Base-by-base conservation (phyloP, 2,888 invertebrate genomes). In the Xanthia togata region DNA sequence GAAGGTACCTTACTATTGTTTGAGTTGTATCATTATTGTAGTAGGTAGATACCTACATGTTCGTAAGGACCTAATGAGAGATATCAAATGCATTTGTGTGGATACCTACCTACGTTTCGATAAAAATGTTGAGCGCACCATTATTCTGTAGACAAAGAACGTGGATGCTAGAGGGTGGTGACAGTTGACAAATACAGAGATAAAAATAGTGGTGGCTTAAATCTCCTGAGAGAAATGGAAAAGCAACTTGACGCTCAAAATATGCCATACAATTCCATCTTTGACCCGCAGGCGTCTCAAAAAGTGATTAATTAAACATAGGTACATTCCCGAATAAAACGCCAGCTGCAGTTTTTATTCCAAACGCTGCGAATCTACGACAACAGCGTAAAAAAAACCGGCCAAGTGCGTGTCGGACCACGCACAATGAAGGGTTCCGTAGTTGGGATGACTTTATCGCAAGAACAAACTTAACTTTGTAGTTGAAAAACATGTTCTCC, bases 21-120 rank as follows among this genome's bases (percentile, higher is more conserved):
- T 81, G 82, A 68, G 75, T 78, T 84, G 82, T 75, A 89, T 89
- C 89, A 80, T 86, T 80, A 88, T 87, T 89, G 74, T 85, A 65
- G 74, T 68, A 73, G 44, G 50, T 17, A 47, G n/a, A n/a, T n/a
- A n/a, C n/a, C n/a, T 0, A 17, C 62, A 74, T 65, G 41, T 78
- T 35, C 44, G 23, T 35, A 50, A 23, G 69, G 35, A 70, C 11
- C 60, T 84, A 83, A 88, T 88, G 87, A 80, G 74, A 47, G 73
- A 70, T 81, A 86, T 78, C 70, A 87, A 82, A 88, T 78, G 77
- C 59, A 85, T 83, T 80, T 73, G 53, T 75, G 57, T n/a, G 38
- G 62, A 53, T 62, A n/a, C n/a, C n/a, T n/a, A n/a, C n/a, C n/a
- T n/a, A 57, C 35, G n/a, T 80, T 73, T 64, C 12, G 38, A 67